A percentile compares a stretch with the other conserved stretches of the same genome.
Conservation (phyloP, 2,113 vertebrate genomes). For the Amblyornis subalaris region DNA sequence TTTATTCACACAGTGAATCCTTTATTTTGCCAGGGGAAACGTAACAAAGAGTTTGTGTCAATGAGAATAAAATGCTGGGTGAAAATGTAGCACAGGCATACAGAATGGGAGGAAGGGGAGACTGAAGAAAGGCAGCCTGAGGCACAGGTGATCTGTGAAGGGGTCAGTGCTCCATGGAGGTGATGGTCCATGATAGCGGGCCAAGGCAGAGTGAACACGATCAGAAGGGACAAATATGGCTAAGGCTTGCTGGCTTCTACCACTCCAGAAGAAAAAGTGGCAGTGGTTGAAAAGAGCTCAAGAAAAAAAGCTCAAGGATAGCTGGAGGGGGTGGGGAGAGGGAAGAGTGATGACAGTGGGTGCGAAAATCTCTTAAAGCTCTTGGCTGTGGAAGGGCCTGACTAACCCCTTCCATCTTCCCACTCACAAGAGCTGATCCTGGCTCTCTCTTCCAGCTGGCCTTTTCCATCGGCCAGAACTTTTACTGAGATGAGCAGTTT, state of each 20-base stretch:
- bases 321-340: background rate
- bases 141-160: background rate
- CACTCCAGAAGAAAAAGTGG: background rate
- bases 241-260: background rate
- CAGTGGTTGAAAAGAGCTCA: background rate
- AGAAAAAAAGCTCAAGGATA: background rate
- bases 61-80: background rate
- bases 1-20: background rate
- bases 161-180: fast-evolving
- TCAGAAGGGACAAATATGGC: fast-evolving
- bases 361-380: background rate
- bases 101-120: background rate
- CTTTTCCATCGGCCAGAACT: background rate
- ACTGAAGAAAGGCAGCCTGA: background rate
- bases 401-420: slow-evolving; percentile 47
- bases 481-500: background rate
- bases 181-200: background rate
- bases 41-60: background rate
- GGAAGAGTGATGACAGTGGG: slow-evolving; percentile 6
- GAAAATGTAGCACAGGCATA: background rate
- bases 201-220: background rate
- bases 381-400: slow-evolving; percentile 13
- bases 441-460: slow-evolving; percentile 11
- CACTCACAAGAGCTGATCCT: background rate
- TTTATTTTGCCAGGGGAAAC: background rate